Evolutionary conservation across 2,797 vertebrate genomes (phyloP), one percentile per base, ranked within the genome.

Genomic region (Serranus cabrilla): DNA sequence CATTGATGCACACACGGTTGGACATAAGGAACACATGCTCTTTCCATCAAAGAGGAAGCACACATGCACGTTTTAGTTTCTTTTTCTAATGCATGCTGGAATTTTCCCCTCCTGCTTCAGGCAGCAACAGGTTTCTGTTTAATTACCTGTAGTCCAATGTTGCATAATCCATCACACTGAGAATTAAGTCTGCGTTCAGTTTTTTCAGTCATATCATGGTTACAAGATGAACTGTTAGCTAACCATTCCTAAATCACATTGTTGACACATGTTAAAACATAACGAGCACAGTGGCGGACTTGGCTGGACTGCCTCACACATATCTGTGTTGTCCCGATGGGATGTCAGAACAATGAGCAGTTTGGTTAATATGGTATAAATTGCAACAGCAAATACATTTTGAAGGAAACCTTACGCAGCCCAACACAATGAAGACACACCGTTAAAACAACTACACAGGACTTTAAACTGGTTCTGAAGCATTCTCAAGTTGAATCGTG

Each of bases 101-200:
- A 7, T 21, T 14, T 43, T 39, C 11, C 17, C 18, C 17, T 40
- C 2, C 20, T n/a, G 8, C 37, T 59, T 13, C 2, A n/a, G 7
- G 20, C 7, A 56, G 37, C n/a, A 31, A 43, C 42, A 39, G 43
- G 21, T 47, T 39, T 60, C 5, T 1, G n/a, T 46, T 45, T 39
- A 62, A 51, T 56, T 25, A 58, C 13, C 39, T 27, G 5, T 23
- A 54, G 9, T 46, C 20, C 1, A 46, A 0, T 14, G 50, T 62
- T 61, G 20, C 13, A 2, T 51, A 73, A 56, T 74, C 17, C 46
- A 47, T 59, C 59, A 47, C 58, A 7, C 39, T 7, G 12, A 57
- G 2, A n/a, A 63, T 74, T 17, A 50, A 43, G 13, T 20, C 34
- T 67, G 9, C 14, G 31, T 66, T 42, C 0, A 47, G 39, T 64